A percentile compares a stretch with the other conserved stretches of the same genome.
Conservation (phyloP, 2,113 vertebrate genomes). For the Chascanopsetta lugubris region DNA sequence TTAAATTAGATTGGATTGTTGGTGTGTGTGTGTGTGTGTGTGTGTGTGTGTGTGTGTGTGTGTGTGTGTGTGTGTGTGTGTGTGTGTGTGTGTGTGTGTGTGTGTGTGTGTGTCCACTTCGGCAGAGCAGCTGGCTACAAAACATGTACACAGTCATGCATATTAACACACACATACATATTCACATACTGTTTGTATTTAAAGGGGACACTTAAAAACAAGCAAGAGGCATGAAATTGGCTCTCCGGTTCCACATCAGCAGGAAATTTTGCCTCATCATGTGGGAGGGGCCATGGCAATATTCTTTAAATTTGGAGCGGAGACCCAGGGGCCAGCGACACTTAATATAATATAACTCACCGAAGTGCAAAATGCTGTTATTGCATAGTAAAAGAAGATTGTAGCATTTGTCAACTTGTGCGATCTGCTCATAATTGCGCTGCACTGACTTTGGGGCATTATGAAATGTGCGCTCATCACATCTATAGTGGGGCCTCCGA, state of each 20-base stretch:
- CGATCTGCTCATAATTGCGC: background rate
- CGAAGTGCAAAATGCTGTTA: background rate
- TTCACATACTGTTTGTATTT: background rate
- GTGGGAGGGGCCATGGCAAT: background rate
- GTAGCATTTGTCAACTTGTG: background rate
- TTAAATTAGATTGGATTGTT: constrained; percentile 48
- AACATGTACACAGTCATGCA: background rate
- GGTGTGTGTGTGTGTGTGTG: too few relatives aligned
- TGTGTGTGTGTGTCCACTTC: constrained; percentile 10
- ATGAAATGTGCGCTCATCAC: background rate
- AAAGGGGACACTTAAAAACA: background rate
- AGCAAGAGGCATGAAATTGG: background rate
- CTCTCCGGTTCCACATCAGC: background rate
- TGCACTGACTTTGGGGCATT: background rate
- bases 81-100: constrained; percentile 4
- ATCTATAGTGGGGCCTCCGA: background rate
- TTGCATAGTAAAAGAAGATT: background rate
- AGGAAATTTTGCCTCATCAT: background rate
- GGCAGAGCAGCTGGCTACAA: constrained; percentile 42
- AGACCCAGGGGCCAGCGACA: background rate
- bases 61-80: too few relatives aligned
- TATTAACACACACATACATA: background rate
- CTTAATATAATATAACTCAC: background rate
- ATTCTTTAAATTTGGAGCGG: background rate
- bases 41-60: too few relatives aligned